These are phyloP conservation scores for Rhagoletis zephyria DNA, from an alignment of 1,140 invertebrate species.

Conservation along the genomic window DNA sequence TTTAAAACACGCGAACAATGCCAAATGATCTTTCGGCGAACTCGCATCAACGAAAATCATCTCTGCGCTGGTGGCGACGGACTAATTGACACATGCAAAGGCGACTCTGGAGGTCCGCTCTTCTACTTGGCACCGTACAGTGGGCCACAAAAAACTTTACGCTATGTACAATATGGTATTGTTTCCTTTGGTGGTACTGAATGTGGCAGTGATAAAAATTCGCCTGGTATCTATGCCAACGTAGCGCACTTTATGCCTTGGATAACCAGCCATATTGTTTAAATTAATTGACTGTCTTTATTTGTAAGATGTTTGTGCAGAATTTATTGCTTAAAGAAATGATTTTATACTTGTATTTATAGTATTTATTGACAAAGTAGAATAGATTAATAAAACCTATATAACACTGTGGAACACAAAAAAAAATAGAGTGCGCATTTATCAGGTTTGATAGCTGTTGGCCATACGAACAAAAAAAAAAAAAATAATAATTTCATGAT, in stretches of 20 bases:
- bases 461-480: too few relatives aligned
- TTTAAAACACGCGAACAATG: background rate
- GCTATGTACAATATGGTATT: slow-evolving; percentile 67
- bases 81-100: slow-evolving; percentile 80
- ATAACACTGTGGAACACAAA: too few relatives aligned
- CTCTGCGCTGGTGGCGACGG: slow-evolving; percentile 79
- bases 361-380: too few relatives aligned
- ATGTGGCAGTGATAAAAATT: slow-evolving; percentile 59
- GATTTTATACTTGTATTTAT: too few relatives aligned
- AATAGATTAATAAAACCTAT: too few relatives aligned
- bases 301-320: background rate
- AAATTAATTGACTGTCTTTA: background rate
- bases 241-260: slow-evolving; percentile 68
- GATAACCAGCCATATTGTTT: slow-evolving; percentile 68
- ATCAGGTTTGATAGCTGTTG: too few relatives aligned
- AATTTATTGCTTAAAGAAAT: background rate
- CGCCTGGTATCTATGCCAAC: slow-evolving; percentile 69
- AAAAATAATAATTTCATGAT: too few relatives aligned
- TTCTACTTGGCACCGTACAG: slow-evolving; percentile 62
- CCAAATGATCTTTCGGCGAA: background rate
- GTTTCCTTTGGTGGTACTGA: slow-evolving; percentile 63
- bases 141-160: slow-evolving; percentile 25
- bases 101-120: slow-evolving; percentile 85
- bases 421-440: too few relatives aligned
- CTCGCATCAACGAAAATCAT: slow-evolving; percentile 74